These are phyloP conservation scores for Palaemon carinicauda DNA, from an alignment of 1,140 invertebrate species.

Conservation along the genomic window DNA sequence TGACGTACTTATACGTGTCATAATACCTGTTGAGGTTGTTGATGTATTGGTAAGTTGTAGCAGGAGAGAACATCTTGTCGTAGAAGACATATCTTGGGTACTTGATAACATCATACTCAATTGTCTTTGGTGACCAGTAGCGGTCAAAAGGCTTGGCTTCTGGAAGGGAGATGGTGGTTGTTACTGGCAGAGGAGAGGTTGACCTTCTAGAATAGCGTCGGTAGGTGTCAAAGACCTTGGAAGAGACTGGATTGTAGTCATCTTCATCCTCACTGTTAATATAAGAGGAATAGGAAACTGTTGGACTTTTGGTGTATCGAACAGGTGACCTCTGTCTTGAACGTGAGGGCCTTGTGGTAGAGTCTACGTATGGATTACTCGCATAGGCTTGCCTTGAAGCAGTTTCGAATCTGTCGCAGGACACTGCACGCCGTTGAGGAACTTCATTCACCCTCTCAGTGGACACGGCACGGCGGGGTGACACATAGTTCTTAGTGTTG, in stretches of 20 bases:
- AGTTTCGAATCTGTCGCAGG: constrained; percentile 19
- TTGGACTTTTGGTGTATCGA: not conserved
- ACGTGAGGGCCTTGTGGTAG: not conserved
- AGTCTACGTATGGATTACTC: constrained; percentile 21
- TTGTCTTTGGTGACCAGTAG: not conserved
- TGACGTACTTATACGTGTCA: constrained; percentile 37
- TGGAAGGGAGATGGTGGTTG: not conserved
- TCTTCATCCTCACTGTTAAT: not conserved
- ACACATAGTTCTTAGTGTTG: constrained; percentile 42
- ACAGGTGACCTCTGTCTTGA: not conserved
- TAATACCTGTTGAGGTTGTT: constrained; percentile 33
- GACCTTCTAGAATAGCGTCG: not conserved
- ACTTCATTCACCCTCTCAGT: constrained; percentile 33
- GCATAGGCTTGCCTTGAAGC: not conserved
- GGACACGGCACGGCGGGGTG: constrained; percentile 15
- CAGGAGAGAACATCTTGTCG: constrained; percentile 12
- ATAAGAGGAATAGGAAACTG: not conserved
- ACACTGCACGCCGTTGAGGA: constrained; percentile 2
- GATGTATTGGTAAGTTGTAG: constrained; percentile 28
- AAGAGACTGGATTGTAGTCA: not conserved
- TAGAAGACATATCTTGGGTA: constrained; percentile 11
- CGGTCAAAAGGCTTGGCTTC: not conserved
- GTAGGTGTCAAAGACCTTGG: constrained; percentile 47
- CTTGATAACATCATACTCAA: not conserved
- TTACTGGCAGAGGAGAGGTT: not conserved